Base-by-base conservation (phyloP, 1,140 invertebrate species). In the Paraescarpia echinospica region DNA sequence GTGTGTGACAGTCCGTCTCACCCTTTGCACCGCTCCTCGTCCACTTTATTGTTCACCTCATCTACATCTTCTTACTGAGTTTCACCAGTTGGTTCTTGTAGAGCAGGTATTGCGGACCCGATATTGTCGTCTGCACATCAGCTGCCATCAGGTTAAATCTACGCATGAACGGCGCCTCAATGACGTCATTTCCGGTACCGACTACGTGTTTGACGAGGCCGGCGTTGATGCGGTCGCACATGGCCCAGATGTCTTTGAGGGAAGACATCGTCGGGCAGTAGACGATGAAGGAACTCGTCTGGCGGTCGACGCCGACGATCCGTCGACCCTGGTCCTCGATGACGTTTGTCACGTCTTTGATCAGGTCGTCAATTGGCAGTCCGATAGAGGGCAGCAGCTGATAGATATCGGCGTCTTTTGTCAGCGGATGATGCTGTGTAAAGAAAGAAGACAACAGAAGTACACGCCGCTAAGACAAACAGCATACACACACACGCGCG, bases 231-330 rank as follows among this genome's bases (percentile, higher is more conserved):
- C 90, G 35, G 93, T 93, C 91, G 59, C 93, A 93, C 91, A 92
- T 93, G 33, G 93, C 93, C 93, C 93, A 93, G 9, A 93, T 77
- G 91, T 93, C 51, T 35, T 35, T 93, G 27, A 93, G 93, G 8
- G 93, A 91, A 2, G 59, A 59, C 34, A 51, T n/a, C 88, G 93
- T 93, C 22, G 93, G 93, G 34, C 93, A 93, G 51, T 77, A 93
- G 9, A 93, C 91, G 59, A 93, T 89, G 33, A 93, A 88, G 12
- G 91, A 59, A 12, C 91, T 89, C 35, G 51, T 35, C 34, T 33
- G 33, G 8, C 92, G 41, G 91, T 93, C 91, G 31, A 93, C 89
- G 34, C 35, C 91, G 89, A 93, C 93, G 33, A 93, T 91, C 14
- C 93, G 91, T 77, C 93, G 91, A 48, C 92, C 89, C 35, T 89